Base-by-base conservation (phyloP, 2,888 invertebrate species). In the Aphidoletes aphidimyza region DNA sequence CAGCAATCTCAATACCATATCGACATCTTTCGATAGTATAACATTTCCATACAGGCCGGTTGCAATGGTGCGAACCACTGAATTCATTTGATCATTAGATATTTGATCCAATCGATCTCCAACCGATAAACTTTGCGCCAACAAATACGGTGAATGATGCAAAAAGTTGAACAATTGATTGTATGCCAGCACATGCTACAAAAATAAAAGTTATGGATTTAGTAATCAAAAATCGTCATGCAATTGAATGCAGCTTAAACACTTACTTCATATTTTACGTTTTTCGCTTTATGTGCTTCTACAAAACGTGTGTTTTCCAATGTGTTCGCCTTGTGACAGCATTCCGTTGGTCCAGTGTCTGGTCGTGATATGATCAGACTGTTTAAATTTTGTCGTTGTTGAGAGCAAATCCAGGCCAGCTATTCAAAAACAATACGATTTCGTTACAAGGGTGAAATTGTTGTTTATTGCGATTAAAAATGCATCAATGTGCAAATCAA, bases 331-430 rank as follows among this genome's bases (percentile, higher is more conserved):
- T 93, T 92, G 87, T 94, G 94, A 89, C 95, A 96, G 87, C 95
- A 96, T 36, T 93, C 92, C 30, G 94, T 92, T 1, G 96, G 95
- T 36, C 95, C 94, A 84, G 93, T 92, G 87, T 96, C 95, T 84
- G 94, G 93, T 86, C 94, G 92, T 83, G 95, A 93, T 59, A 94
- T 92, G 86, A 96, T 93, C 87, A 97, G 90, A 87, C 94, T 93
- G 86, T 95, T 94, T 37, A 96, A 91, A 89, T 95, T 95, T 86
- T 95, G 93, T 86, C 95, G 92, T 90, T 97, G 97, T 89, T 96
- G 96, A 2, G 95, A 94, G 86, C 95, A 95, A 86, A 97, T 93
- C 96, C 97, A 98, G 47, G 97, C 95, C 85, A 94, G 92, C 89
- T 95, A 94, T 84, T 36, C 84, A 81, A 83, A 39, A 49, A 49